Base-by-base conservation (phyloP, 2,113 vertebrate genomes). In the Lycocorax pyrrhopterus region DNA sequence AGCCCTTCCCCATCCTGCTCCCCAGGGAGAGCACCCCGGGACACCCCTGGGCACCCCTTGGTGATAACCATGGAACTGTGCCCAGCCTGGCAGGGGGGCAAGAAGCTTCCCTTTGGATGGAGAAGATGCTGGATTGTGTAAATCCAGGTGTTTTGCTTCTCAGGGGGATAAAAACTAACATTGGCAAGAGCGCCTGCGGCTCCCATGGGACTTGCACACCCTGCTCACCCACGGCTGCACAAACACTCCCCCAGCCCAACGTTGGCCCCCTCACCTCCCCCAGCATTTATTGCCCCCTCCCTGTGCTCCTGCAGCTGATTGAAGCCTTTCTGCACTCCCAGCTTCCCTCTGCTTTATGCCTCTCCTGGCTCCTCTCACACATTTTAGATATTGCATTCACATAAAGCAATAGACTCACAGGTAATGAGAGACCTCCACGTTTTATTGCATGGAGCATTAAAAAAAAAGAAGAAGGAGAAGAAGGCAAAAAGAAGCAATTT, bases 341-440 rank as follows among this genome's bases (percentile, higher is more conserved):
- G 8, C 78, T 47, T 75, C 67, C 33, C 93, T 89, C 25, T 41
- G 77, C 67, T 93, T 96, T 78, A 66, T 88, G 78, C 53, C 29
- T 88, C 94, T 90, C 94, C 89, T 67, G 93, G 87, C 89, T 80
- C 90, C 76, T 86, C 67, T 49, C 94, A 87, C 92, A 69, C 89
- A 46, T 93, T 97, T 94, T 60, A 94, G 95, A 84, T 92, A 96
- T 60, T 94, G 87, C 86, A 77, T 96, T 94, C 84, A 74, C 84
- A 93, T 93, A 90, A 93, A 96, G 93, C 47, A 89, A 96, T 68
- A 93, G 78, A 76, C 89, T 76, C 58, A 10, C 74, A 91, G 86
- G 81, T 92, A 97, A 96, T 78, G 84, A 93, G 71, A 86, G 81
- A 80, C 44, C 64, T 96, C 89, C 80, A 44, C 10, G 6, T 94